Evolutionary conservation across 1,140 invertebrate genomes (phyloP).

Genomic region (Eriosoma lanigerum): DNA sequence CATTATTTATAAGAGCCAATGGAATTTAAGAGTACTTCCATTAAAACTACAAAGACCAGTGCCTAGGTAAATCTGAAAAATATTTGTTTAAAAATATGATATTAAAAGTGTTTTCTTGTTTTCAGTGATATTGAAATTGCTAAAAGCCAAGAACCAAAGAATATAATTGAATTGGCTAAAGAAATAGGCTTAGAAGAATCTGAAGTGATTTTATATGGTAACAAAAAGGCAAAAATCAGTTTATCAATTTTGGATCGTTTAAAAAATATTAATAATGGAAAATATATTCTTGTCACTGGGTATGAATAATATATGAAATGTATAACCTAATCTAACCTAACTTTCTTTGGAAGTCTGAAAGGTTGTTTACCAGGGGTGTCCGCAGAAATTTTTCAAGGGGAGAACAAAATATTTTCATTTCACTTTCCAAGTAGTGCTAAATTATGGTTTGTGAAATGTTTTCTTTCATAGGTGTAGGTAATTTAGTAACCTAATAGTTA

Average conservation of each 20-base stretch:
- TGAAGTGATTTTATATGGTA: slow-evolving; percentile 90
- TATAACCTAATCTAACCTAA: too few relatives aligned
- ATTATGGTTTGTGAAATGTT: too few relatives aligned
- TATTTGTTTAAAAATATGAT: background rate
- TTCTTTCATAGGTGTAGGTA: too few relatives aligned
- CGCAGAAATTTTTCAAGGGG: too few relatives aligned
- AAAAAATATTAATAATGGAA: slow-evolving; percentile 71
- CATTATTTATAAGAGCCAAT: slow-evolving; percentile 62
- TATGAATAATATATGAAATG: slow-evolving; percentile 58
- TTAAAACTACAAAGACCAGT: slow-evolving; percentile 68
- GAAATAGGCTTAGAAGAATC: slow-evolving; percentile 81
- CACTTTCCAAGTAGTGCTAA: too few relatives aligned
- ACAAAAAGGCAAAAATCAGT: slow-evolving; percentile 93
- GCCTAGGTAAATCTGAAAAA: slow-evolving; percentile 64
- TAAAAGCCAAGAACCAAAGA: slow-evolving; percentile 82
- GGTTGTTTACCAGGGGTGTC: too few relatives aligned
- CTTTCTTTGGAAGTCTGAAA: too few relatives aligned
- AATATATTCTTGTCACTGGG: slow-evolving; percentile 95
- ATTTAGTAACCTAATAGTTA: too few relatives aligned
- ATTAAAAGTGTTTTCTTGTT: slow-evolving; percentile 17
- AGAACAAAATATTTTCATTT: too few relatives aligned
- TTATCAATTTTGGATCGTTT: slow-evolving; percentile 80
- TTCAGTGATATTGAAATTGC: slow-evolving; percentile 86
- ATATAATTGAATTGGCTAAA: slow-evolving; percentile 73
- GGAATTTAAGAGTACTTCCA: slow-evolving; percentile 68